A percentile compares a stretch with the other conserved stretches of the same genome.
Conservation (phyloP, 2,113 vertebrate species). For the Nibea albiflora region DNA sequence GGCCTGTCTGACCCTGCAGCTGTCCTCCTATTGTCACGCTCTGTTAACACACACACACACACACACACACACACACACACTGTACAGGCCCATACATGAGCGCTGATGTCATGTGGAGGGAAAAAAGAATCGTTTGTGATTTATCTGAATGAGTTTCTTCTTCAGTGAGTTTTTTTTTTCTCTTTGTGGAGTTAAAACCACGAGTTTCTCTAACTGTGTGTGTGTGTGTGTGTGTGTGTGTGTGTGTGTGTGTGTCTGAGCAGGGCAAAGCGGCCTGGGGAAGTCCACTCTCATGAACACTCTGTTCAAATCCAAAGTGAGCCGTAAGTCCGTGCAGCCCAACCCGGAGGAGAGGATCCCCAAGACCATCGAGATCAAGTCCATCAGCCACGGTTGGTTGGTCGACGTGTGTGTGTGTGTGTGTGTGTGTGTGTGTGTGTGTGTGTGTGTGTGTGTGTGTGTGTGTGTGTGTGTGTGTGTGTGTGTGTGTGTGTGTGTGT, state of each 20-base stretch:
- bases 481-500: no score
- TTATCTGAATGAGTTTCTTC: slow-evolving; percentile 4
- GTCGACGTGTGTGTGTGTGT: neutral
- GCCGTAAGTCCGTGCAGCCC: slow-evolving; percentile 92
- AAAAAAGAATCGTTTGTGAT: neutral
- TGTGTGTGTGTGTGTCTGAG: slow-evolving; percentile 15
- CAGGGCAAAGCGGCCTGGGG: slow-evolving; percentile 97
- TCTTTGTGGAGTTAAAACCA: slow-evolving; percentile 6
- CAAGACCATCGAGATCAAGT: slow-evolving; percentile 98
- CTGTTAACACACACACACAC: slow-evolving; percentile 12
- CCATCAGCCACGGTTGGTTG: slow-evolving; percentile 96
- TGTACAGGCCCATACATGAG: neutral
- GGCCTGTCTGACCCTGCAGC: slow-evolving; percentile 56
- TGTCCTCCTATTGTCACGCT: slow-evolving; percentile 29
- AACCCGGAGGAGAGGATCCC: slow-evolving; percentile 93
- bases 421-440: no score
- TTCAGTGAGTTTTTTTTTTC: neutral
- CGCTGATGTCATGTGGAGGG: slow-evolving; percentile 5
- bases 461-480: no score
- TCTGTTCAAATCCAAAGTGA: slow-evolving; percentile 98
- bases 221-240: slow-evolving; percentile 7
- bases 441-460: no score
- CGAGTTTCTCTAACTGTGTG: slow-evolving; percentile 10
- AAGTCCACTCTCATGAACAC: slow-evolving; percentile 99
- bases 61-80: neutral